phyloP scores from a whole-genome alignment of 2,888 invertebrate genomes.

The Dasysyrphus albostriatus region DNA sequence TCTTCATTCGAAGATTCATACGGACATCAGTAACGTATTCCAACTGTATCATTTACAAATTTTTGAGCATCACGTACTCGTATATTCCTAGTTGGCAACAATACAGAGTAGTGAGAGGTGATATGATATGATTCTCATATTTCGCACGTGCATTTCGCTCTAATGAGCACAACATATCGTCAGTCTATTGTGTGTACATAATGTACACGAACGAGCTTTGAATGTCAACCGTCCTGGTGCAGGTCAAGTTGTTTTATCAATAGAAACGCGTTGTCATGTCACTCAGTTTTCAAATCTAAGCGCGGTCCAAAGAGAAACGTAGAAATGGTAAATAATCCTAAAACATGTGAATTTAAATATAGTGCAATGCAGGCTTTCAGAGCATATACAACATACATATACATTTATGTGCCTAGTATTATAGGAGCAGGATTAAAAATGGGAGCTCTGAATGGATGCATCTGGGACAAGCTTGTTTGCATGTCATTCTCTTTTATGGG shows the following conservation, averaged over 20 bases:
- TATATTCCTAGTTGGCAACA: conserved; percentile 25
- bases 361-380: conserved; percentile 30
- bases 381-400: neutral
- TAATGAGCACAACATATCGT: conserved; percentile 67
- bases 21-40: too few relatives aligned
- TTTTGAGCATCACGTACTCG: neutral
- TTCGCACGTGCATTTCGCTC: conserved; percentile 69
- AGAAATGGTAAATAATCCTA: conserved; percentile 25
- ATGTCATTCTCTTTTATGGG: conserved; percentile 39
- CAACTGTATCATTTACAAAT: neutral
- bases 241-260: conserved; percentile 66
- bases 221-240: conserved; percentile 61
- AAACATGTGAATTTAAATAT: conserved; percentile 51
- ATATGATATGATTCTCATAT: conserved; percentile 55
- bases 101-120: conserved; percentile 7
- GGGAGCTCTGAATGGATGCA: conserved; percentile 49
- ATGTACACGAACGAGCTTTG: conserved; percentile 42
- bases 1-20: too few relatives aligned
- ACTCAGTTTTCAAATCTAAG: conserved; percentile 31
- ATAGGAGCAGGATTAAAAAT: conserved; percentile 48
- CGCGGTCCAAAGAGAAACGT: neutral
- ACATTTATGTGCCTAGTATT: neutral
- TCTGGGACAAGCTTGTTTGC: conserved; percentile 55
- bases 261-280: conserved; percentile 39
- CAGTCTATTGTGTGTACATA: conserved; percentile 40